Evolutionary conservation across 2,797 vertebrate genomes (phyloP), one percentile per base, ranked within the genome.

Genomic region (Paramormyrops hopkinsi): DNA sequence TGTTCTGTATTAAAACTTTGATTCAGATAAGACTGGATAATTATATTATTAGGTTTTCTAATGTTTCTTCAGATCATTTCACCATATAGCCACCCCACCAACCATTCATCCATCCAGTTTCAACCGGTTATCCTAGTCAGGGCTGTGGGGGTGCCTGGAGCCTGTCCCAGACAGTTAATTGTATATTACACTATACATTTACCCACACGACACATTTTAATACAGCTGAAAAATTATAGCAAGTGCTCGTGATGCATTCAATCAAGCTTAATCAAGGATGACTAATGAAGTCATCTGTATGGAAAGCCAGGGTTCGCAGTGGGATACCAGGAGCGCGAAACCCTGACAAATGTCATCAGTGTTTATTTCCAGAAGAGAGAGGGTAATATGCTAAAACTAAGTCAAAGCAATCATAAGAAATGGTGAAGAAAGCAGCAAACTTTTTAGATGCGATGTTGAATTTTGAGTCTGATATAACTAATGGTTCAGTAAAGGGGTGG

Each of bases 231-330:
- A 79, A 79, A 79, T 79, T 79, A 79, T 41, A 44, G 14, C 73
- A 79, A 79, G 73, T 41, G 9, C 37, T 79, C 37, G 2, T 79
- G 73, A 44, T 79, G 37, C 73, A 37, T 69, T 69, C 65, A 69
- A 69, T 69, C 65, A 69, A 69, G 65, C 65, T 69, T 79, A 41
- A 79, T 79, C 73, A 79, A 79, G 33, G 33, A 79, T 41, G 73
- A 79, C 11, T 79, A 79, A 69, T 69, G 65, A 69, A 69, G 73
- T 79, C 73, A 79, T 41, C 73, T 79, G 73, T 44, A 79, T 79
- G 73, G 37, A 79, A 79, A 79, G 73, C 73, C 73, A 44, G 73
- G 73, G 33, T 79, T 79, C 73, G 14, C 73, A 79, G 73, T 44
- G 33, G 73, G 73, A 79, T 41, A 41, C 5, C 73, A 79, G 73